Base-by-base conservation (phyloP, 2,888 invertebrate genomes). In the Micropterix aruncella region DNA sequence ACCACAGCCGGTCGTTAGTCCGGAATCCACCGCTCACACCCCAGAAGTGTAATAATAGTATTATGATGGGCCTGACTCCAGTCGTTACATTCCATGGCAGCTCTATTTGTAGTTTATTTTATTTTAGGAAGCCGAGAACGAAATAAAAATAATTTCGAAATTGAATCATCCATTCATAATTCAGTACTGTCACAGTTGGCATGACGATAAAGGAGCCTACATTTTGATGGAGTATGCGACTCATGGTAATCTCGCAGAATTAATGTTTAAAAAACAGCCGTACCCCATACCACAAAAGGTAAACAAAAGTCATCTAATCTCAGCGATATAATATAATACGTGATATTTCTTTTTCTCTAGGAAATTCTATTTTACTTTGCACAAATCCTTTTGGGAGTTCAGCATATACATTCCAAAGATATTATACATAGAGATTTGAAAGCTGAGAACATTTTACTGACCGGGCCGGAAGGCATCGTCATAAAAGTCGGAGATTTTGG, bases 221-320 rank as follows among this genome's bases (percentile, higher is more conserved):
- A 89, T 91, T 56, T 79, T 84, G n/a, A 90, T 91, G 90, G 89
- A 91, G 61, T 90, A 84, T 58, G 89, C 89, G 2, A 76, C 76
- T 52, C 77, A 78, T 50, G 88, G 89, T 43, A 88, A 83, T 52
- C 62, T 90, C 51, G 78, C 81, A 48, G 80, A 85, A 50, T 79
- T 76, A 52, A 73, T 89, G 59, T 74, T 75, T 50, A 60, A 65
- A 47, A 59, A 63, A 52, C 72, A 68, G 55, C 73, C 72, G 1
- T 70, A 72, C 48, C 59, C 66, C 48, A 58, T 83, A 46, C 59
- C 74, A 43, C 75, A 83, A 56, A 70, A 79, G 66, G 80, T 79
- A 61, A 55, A 48, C 51, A 46, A 9, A 12, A 15, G 16, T 42
- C 16, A n/a, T n/a, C n/a, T n/a, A n/a, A n/a, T n/a, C 27, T 7